Evolutionary conservation across 1,140 invertebrate species (phyloP), one percentile per base, ranked within the genome.

Genomic region (Drosophila baimaii): DNA sequence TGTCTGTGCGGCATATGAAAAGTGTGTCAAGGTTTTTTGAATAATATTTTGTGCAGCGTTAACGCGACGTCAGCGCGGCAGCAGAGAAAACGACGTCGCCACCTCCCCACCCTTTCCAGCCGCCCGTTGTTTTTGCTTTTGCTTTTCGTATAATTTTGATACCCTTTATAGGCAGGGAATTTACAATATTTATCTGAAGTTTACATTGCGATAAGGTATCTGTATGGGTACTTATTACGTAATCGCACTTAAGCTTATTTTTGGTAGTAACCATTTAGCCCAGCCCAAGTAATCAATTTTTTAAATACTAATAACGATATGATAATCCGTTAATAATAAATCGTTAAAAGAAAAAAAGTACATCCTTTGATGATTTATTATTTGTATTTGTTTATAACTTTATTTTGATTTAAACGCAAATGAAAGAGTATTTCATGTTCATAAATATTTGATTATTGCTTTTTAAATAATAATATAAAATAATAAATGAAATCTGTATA

Each of bases 1-100:
- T 79, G 43, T 88, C 52, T 88, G 79, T 77, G 65, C 76, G 84
- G 89, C 79, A 77, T 77, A 89, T 71, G 76, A 88, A 91, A 91
- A 91, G 86, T 91, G 88, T 91, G 90, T 91, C 90, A 91, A 91
- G 90, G 90, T 91, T 91, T 91, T 89, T 91, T 83, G 76, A 89
- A 90, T 91, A 89, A 91, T 88, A 89, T 89, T 89, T 89, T 88
- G 84, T 88, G 84, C 84, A 84, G 84, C 84, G 84, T 88, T 89
- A 84, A 88, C 83, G 80, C 80, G 68, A 79, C 79, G 83, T 68
- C 64, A 72, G 56, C 81, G 59, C 52, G 52, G 62, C 46, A 78
- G 55, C 71, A 76, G 61, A 75, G 73, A 75, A 76, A 76, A 76
- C 73, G 43, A 55, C 43, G 66, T 31, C 19, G 57, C 27, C 57